phyloP scores from a whole-genome alignment of 2,797 vertebrate genomes.

The Cuculus canorus region DNA sequence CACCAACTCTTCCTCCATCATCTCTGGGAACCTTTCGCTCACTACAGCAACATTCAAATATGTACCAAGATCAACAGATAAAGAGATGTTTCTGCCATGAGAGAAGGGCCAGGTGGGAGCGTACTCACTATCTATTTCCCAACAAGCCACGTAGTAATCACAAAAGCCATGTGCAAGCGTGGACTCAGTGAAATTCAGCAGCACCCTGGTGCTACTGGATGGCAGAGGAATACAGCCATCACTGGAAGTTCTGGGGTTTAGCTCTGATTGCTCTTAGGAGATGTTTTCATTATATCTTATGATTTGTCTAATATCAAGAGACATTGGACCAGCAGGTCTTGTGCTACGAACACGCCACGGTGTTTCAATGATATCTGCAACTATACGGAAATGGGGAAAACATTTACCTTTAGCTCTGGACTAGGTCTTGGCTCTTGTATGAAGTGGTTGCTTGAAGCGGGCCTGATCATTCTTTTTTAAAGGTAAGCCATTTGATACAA shows the following conservation, averaged over 20 bases:
- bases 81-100: background rate
- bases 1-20: background rate
- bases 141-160: fast-evolving
- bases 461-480: background rate
- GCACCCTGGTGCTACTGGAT: background rate
- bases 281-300: background rate
- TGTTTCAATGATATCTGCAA: background rate
- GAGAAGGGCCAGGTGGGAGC: background rate
- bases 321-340: background rate
- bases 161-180: background rate
- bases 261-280: background rate
- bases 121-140: background rate
- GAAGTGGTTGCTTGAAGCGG: background rate
- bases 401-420: background rate
- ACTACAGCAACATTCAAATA: background rate
- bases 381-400: background rate
- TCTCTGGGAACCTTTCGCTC: background rate
- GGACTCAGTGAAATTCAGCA: background rate
- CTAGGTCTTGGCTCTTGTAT: background rate
- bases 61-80: background rate
- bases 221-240: background rate
- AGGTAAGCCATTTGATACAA: background rate
- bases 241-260: background rate
- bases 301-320: background rate
- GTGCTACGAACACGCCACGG: background rate